Evolutionary conservation across 2,113 vertebrate species (phyloP), one percentile per base, ranked within the genome.

Genomic region (Cephalopterus ornatus): DNA sequence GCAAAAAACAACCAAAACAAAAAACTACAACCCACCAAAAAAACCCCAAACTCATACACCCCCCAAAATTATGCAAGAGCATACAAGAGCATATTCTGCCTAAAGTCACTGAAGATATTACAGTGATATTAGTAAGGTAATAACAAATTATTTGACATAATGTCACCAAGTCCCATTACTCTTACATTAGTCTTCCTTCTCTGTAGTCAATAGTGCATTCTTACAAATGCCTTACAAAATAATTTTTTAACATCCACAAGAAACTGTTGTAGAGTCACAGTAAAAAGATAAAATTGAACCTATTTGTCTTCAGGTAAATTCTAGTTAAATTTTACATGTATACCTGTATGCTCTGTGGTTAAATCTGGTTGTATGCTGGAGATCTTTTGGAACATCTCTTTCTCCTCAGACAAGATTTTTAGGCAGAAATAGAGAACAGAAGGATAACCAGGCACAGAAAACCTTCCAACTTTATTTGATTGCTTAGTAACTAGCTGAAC

Each of bases 21-120:
- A 44, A 37, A 39, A 37, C 26, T 16, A 46, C 16, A 47, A 27
- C 10, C 15, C 35, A 18, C 11, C 7, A 18, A 39, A 19, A 16
- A 56, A 46, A 5, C 2, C 0, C 9, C 11, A 49, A 55, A 33
- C 8, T 4, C 9, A 39, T 53, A 14, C 5, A 6, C 3, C 0
- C 5, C 8, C 6, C 26, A 11, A 72, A 72, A 75, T 50, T n/a
- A 76, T 30, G 9, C 55, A 61, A 52, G 7, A 61, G 18, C 12
- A 58, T 33, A 62, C 63, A 65, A 52, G 6, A 55, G 15, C 11
- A 53, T 30, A 66, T 32, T 63, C 14, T 76, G 22, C 52, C 42
- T 46, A 33, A 7, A 70, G 20, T 71, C 56, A 63, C 35, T 93
- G 56, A 74, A 74, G 26, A n/a, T 55, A 49, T 26, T 61, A 44